Evolutionary conservation across 2,888 invertebrate species (phyloP).

Genomic region (Thalpophila matura): DNA sequence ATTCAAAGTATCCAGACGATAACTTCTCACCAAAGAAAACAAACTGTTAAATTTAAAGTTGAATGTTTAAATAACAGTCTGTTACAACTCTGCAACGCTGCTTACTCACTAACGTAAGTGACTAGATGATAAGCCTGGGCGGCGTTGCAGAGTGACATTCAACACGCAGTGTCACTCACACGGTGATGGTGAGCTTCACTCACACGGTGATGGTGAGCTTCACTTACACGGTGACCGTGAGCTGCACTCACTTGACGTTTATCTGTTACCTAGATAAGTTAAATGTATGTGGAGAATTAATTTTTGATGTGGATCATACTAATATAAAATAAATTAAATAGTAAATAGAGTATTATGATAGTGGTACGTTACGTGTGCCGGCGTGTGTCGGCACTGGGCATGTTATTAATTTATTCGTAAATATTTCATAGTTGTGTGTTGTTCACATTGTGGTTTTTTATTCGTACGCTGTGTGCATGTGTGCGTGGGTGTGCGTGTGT

Average conservation of each 20-base stretch:
- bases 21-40: conserved; percentile 24
- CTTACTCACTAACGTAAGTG: conserved; percentile 43
- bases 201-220: too few species aligned
- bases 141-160: conserved; percentile 35
- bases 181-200: too few species aligned
- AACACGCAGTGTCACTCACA: too few species aligned
- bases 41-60: conserved; percentile 14
- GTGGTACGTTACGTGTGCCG: conserved; percentile 54
- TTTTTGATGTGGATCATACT: conserved; percentile 80
- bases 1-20: conserved; percentile 3
- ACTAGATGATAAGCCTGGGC: not conserved
- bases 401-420: conserved; percentile 65
- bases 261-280: conserved; percentile 75
- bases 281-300: conserved; percentile 74
- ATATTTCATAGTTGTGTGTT: conserved; percentile 71
- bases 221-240: too few species aligned
- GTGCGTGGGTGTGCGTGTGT: conserved; percentile 32
- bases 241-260: too few species aligned
- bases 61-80: conserved; percentile 24
- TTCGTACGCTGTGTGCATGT: conserved; percentile 59
- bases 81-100: conserved; percentile 42
- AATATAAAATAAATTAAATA: conserved; percentile 68
- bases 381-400: conserved; percentile 45
- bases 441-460: conserved; percentile 68
- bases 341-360: conserved; percentile 61